Percentiles rank a stretch among this genome's conserved stretches.
Evolutionary conservation across 1,140 invertebrate species (phyloP).

Genomic region (Philopotamus ludificatus): DNA sequence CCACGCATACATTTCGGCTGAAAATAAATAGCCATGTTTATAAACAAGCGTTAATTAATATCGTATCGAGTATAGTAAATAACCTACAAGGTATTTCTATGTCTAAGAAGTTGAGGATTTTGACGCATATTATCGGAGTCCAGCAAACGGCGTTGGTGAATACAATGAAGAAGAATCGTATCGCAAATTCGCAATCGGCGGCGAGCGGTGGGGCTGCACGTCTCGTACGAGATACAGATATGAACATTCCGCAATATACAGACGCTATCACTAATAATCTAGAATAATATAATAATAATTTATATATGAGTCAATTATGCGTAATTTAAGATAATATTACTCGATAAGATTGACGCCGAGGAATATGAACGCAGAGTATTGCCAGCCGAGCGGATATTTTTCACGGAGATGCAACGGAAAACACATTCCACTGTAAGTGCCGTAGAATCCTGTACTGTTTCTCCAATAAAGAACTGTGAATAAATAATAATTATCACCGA

Average conservation of each 20-base stretch:
- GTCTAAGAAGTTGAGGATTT: conserved; percentile 63
- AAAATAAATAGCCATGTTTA: neutral
- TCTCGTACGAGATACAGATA: conserved; percentile 63
- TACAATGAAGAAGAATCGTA: conserved; percentile 75
- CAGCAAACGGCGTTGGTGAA: conserved; percentile 73
- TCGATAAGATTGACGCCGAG: conserved; percentile 65
- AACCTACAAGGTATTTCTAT: conserved; percentile 55
- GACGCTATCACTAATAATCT: conserved; percentile 64
- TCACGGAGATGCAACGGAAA: conserved; percentile 74
- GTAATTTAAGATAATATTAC: conserved; percentile 47
- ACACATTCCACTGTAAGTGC: conserved; percentile 66
- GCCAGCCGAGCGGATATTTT: conserved; percentile 68
- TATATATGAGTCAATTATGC: too few species aligned
- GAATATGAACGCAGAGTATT: conserved; percentile 74
- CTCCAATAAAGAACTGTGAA: conserved; percentile 61
- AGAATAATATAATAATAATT: neutral
- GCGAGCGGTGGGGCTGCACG: conserved; percentile 60
- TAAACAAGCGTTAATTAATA: neutral
- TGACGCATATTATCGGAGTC: conserved; percentile 71
- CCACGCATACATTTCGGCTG: conserved; percentile 64
- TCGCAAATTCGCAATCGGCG: conserved; percentile 67
- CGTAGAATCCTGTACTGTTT: conserved; percentile 67
- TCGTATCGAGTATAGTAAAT: neutral
- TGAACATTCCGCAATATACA: conserved; percentile 66
- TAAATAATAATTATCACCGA: conserved; percentile 5